Evolutionary conservation across 2,797 vertebrate genomes (phyloP).

Genomic region (Sylvilagus floridanus): DNA sequence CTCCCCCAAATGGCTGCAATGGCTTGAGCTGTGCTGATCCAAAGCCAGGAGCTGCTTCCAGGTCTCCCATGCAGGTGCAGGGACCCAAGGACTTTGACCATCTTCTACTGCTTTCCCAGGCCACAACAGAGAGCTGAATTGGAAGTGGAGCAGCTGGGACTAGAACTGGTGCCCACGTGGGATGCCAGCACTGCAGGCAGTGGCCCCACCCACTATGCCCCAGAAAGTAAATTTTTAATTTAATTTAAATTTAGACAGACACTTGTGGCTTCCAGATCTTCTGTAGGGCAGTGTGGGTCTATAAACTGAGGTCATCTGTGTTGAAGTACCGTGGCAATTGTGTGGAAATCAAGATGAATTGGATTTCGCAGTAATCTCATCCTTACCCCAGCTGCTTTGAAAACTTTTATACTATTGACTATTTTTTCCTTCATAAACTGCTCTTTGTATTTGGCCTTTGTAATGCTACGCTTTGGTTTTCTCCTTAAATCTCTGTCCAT

Average conservation of each 20-base stretch:
- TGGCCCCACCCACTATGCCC: not conserved
- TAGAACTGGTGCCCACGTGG: too few species aligned
- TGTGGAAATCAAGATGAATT: not conserved
- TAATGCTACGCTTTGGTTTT: not conserved
- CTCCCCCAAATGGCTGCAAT: too few species aligned
- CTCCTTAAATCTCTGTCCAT: not conserved
- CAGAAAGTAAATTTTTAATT: constrained; percentile 21
- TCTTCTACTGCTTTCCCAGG: too few species aligned
- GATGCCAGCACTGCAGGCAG: too few species aligned
- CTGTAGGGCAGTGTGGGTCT: not conserved
- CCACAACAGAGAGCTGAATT: too few species aligned
- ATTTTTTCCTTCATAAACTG: not conserved
- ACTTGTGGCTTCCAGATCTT: not conserved
- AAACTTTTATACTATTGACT: constrained; percentile 8
- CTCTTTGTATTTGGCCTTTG: constrained; percentile 11
- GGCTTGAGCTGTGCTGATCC: too few species aligned
- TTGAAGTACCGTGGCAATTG: not conserved
- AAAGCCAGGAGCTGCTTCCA: too few species aligned
- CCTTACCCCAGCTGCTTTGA: not conserved
- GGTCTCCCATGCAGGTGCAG: too few species aligned
- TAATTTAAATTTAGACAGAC: not conserved
- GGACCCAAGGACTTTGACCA: too few species aligned
- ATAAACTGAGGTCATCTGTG: not conserved
- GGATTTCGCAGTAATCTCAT: not conserved
- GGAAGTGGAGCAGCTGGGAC: too few species aligned